A percentile compares a stretch with the other conserved stretches of the same genome.
Evolutionary conservation across 2,113 vertebrate species (phyloP).

Genomic region (Apodemus sylvaticus): DNA sequence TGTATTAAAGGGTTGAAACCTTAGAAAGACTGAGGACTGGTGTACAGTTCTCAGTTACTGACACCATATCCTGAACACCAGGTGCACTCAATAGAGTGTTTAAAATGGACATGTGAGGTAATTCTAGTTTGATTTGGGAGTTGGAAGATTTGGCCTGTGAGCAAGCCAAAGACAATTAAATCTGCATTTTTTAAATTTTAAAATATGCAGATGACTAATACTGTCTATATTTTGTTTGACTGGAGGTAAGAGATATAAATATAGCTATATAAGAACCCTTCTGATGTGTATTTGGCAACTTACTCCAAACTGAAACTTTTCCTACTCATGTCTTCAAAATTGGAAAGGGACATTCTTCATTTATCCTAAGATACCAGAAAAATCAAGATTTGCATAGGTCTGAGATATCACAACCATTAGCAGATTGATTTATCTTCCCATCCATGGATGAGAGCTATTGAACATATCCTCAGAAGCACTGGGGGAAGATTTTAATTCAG

Average conservation of each 20-base stretch:
- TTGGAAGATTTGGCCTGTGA: conserved; percentile 13
- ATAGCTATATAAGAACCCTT: conserved; percentile 5
- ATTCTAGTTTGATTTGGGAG: background rate
- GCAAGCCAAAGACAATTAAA: conserved; percentile 25
- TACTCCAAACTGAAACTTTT: conserved; percentile 48
- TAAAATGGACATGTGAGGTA: background rate
- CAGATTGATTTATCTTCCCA: background rate
- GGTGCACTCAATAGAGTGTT: background rate
- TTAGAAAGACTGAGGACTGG: background rate
- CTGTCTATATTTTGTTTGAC: conserved; percentile 29
- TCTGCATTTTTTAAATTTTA: background rate
- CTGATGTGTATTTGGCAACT: conserved; percentile 36
- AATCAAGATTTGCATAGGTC: background rate
- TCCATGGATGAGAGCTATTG: background rate
- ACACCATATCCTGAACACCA: background rate
- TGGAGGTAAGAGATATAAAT: conserved; percentile 51
- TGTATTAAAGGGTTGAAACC: background rate
- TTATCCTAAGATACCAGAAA: background rate
- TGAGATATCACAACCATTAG: background rate
- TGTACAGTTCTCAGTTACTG: background rate
- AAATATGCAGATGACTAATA: conserved; percentile 45
- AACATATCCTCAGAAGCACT: background rate
- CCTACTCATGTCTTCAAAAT: conserved; percentile 40
- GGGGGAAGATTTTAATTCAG: background rate
- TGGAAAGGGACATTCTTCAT: conserved; percentile 2